These are phyloP conservation scores for Champsocephalus esox DNA, from an alignment of 2,797 vertebrate species.

Conservation along the genomic window DNA sequence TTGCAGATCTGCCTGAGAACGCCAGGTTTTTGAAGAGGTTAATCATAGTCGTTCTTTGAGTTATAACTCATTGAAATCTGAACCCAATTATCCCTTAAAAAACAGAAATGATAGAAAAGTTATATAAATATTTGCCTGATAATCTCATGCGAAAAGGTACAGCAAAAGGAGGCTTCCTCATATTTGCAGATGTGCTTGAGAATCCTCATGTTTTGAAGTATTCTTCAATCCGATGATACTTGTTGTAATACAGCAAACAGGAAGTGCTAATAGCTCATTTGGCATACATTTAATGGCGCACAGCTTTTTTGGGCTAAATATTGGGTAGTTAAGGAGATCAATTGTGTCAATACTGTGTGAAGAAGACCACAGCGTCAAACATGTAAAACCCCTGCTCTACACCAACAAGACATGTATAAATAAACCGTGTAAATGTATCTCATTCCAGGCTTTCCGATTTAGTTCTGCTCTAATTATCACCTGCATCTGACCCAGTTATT, in stretches of 20 bases:
- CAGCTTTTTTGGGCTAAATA: background rate
- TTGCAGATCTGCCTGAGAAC: background rate
- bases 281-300: background rate
- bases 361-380: background rate
- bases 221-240: background rate
- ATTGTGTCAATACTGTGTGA: background rate
- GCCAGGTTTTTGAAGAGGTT: too few species aligned
- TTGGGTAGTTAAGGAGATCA: background rate
- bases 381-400: background rate
- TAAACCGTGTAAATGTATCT: background rate
- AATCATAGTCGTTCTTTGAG: too few species aligned
- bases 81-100: too few species aligned
- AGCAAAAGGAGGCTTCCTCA: too few species aligned
- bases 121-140: too few species aligned
- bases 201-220: background rate
- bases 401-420: background rate
- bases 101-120: too few species aligned
- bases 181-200: too few species aligned
- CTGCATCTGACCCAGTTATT: constrained; percentile 24
- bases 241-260: background rate
- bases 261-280: background rate
- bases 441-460: constrained; percentile 14
- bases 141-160: too few species aligned
- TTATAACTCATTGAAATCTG: too few species aligned
- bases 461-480: constrained; percentile 36